These are phyloP conservation scores for Cranoglanis bouderius DNA, from an alignment of 2,113 vertebrate species.

Conservation along the genomic window DNA sequence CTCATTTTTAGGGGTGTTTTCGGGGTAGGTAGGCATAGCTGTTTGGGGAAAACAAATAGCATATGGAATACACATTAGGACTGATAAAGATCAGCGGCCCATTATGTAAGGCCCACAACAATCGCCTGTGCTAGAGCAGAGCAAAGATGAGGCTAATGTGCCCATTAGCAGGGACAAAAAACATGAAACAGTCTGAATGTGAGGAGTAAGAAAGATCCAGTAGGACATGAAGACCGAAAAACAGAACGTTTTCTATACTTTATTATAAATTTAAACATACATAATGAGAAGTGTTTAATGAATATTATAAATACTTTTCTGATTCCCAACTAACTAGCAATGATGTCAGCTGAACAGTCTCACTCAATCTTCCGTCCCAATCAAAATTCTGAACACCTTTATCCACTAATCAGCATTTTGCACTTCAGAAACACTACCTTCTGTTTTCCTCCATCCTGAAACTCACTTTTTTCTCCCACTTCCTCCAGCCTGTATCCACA, in stretches of 20 bases:
- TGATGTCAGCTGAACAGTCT: not conserved
- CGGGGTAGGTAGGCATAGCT: not conserved
- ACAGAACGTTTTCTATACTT: not conserved
- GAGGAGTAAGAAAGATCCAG: slow-evolving; percentile 1
- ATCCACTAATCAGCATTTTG: not conserved
- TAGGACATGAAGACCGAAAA: slow-evolving; percentile 6
- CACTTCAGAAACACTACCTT: not conserved
- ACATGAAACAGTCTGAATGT: not conserved
- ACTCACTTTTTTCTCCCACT: slow-evolving; percentile 13
- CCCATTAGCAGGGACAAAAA: slow-evolving; percentile 25
- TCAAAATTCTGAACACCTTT: not conserved
- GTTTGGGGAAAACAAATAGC: slow-evolving; percentile 52
- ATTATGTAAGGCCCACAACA: slow-evolving; percentile 66
- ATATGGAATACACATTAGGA: slow-evolving; percentile 66
- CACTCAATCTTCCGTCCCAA: not conserved
- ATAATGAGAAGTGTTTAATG: not conserved
- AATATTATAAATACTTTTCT: not conserved
- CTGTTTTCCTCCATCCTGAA: slow-evolving; percentile 28
- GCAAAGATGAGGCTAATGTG: slow-evolving; percentile 53
- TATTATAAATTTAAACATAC: not conserved
- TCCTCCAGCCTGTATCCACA: slow-evolving; percentile 21
- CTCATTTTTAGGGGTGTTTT: not conserved
- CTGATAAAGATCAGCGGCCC: slow-evolving; percentile 66
- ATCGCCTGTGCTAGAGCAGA: slow-evolving; percentile 63
- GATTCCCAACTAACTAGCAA: not conserved